phyloP scores from a whole-genome alignment of 2,113 vertebrate genomes.

The Lycaon pictus region DNA sequence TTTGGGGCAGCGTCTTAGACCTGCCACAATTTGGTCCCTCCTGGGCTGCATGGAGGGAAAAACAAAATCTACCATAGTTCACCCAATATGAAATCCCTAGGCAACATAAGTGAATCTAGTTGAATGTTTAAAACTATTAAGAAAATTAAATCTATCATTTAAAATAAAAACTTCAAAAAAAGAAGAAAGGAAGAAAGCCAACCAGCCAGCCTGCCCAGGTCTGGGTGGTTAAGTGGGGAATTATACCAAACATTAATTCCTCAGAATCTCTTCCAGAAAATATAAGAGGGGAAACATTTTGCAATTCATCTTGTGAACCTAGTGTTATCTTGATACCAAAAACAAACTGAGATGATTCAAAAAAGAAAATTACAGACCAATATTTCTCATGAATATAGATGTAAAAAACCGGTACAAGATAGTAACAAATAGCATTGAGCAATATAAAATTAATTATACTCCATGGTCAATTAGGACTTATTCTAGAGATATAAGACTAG shows the following conservation, averaged over 20 bases:
- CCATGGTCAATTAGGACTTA: not conserved
- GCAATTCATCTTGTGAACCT: not conserved
- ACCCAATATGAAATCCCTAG: not conserved
- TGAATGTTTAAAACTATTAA: not conserved
- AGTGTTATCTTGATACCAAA: slow-evolving; percentile 4
- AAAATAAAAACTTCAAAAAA: not conserved
- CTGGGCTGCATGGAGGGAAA: not conserved
- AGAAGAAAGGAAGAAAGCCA: no score
- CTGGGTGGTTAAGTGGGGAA: not conserved
- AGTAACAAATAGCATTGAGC: not conserved
- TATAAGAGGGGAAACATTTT: not conserved
- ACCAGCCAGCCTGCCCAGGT: not conserved
- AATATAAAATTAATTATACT: not conserved
- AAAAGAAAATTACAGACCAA: not conserved
- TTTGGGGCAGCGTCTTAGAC: no score
- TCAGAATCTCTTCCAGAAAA: not conserved
- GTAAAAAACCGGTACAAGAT: not conserved
- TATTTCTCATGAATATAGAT: not conserved
- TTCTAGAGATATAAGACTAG: not conserved
- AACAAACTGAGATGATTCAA: not conserved
- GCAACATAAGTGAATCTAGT: not conserved
- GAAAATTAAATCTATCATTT: not conserved
- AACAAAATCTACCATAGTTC: not conserved
- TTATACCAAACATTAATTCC: not conserved
- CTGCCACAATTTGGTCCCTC: no score